A percentile compares a stretch with the other conserved stretches of the same genome.
These are phyloP conservation scores for Thysanoteuthis rhombus DNA, from an alignment of 2,888 invertebrate species.

Conservation along the genomic window DNA sequence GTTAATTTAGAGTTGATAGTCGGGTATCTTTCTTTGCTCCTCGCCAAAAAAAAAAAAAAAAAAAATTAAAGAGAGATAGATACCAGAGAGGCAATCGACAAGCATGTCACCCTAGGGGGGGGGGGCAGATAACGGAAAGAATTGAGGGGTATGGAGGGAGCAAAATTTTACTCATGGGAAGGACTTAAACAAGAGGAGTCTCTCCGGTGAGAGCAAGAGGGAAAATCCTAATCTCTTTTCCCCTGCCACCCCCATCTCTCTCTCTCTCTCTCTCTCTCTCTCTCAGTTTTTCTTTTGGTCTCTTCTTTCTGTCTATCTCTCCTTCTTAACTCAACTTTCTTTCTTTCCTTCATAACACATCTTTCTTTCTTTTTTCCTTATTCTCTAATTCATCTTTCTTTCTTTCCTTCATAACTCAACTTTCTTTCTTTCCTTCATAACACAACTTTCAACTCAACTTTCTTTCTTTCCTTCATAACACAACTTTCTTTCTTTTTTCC, in stretches of 20 bases:
- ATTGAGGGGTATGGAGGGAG: not conserved
- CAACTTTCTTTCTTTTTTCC: not conserved
- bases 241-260: too few species aligned
- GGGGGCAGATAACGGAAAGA: not conserved
- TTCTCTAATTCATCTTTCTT: not conserved
- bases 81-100: not conserved
- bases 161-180: too few species aligned
- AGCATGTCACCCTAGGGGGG: not conserved
- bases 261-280: too few species aligned
- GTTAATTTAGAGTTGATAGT: not conserved
- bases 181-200: too few species aligned
- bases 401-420: not conserved
- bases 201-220: too few species aligned
- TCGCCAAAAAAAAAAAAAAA: too few species aligned
- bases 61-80: not conserved
- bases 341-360: fast-evolving
- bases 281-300: too few species aligned
- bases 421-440: too few species aligned
- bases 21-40: not conserved
- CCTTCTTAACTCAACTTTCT: too few species aligned
- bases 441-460: not conserved
- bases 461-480: not conserved
- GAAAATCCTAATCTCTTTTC: too few species aligned
- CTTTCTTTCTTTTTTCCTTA: fast-evolving
- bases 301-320: too few species aligned